Base-by-base conservation (phyloP, 2,113 vertebrate genomes). In the Dromas ardeola region DNA sequence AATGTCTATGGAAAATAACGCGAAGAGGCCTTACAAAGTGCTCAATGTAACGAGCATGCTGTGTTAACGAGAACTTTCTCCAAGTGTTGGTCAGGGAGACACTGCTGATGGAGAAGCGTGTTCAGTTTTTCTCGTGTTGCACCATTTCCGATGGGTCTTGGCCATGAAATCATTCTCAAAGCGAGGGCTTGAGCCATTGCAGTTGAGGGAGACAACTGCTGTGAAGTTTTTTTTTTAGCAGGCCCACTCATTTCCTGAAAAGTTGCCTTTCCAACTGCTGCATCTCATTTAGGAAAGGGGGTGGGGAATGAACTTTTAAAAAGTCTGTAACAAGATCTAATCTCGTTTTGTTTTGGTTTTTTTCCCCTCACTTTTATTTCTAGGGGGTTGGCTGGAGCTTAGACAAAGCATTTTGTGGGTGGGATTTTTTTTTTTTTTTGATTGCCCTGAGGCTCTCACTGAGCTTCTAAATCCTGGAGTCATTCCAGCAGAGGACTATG, bases 401-500 rank as follows among this genome's bases (percentile, higher is more conserved):
- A 97, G 91, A 93, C 82, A 88, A 89, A 95, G 77, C 62, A 67
- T 94, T 89, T 84, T 93, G 66, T 65, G 81, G 90, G 93, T 61
- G 85, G 77, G 77, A 53, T 88, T 18, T 29, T 53, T 71, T 45
- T 63, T 22, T 25, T 62, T 58, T 67, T 83, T 38, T 92, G 13
- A 92, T 84, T 93, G 86, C 92, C 93, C 70, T 55, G 71, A 80
- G 95, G 94, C 77, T 63, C 49, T 97, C 78, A 27, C 32, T 43
- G 70, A 85, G 86, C 66, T 87, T 93, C 71, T 81, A 67, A 94
- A 92, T 97, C 70, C 95, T 93, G 93, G 95, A 96, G 93, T 86
- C 97, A 90, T 97, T 97, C 95, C 94, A 97, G 93, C 95, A 95
- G 85, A 95, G 90, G 94, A 90, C 88, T 93, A 11, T 61, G 86